Evolutionary conservation across 2,888 invertebrate genomes (phyloP).

Genomic region (Arrhopalites spinosus): DNA sequence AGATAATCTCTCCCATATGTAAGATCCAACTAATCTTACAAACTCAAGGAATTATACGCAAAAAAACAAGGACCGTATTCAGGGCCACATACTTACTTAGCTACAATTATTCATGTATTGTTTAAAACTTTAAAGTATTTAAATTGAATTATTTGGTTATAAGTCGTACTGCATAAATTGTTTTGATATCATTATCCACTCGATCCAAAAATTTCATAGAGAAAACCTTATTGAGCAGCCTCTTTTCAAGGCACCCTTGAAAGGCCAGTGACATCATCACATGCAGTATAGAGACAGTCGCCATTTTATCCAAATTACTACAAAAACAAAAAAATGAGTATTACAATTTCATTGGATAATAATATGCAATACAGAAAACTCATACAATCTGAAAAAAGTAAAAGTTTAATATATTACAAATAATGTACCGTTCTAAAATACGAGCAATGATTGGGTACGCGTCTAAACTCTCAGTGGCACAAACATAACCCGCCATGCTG

Average conservation of each 20-base stretch:
- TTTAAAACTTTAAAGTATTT: too few relatives aligned
- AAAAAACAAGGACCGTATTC: neutral
- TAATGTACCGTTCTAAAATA: conserved; percentile 1
- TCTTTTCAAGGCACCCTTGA: conserved; percentile 63
- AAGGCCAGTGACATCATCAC: conserved; percentile 64
- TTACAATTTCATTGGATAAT: too few relatives aligned
- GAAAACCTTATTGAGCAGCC: conserved; percentile 65
- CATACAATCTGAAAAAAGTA: too few relatives aligned
- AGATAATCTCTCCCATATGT: too few relatives aligned
- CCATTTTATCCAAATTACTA: too few relatives aligned
- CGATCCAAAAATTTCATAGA: conserved; percentile 67
- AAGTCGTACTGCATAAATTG: neutral
- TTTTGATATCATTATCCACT: conserved; percentile 65
- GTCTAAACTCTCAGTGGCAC: neutral
- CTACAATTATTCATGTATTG: neutral
- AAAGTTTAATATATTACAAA: too few relatives aligned
- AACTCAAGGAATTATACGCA: neutral
- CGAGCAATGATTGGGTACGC: neutral
- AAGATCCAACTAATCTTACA: too few relatives aligned
- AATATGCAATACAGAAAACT: too few relatives aligned
- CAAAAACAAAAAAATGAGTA: too few relatives aligned
- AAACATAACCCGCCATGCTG: neutral
- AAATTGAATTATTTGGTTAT: too few relatives aligned
- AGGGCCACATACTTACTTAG: neutral
- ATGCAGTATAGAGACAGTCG: too few relatives aligned